A percentile compares a stretch with the other conserved stretches of the same genome.
Conservation (phyloP, 2,888 invertebrate species). For the Thera obeliscata region DNA sequence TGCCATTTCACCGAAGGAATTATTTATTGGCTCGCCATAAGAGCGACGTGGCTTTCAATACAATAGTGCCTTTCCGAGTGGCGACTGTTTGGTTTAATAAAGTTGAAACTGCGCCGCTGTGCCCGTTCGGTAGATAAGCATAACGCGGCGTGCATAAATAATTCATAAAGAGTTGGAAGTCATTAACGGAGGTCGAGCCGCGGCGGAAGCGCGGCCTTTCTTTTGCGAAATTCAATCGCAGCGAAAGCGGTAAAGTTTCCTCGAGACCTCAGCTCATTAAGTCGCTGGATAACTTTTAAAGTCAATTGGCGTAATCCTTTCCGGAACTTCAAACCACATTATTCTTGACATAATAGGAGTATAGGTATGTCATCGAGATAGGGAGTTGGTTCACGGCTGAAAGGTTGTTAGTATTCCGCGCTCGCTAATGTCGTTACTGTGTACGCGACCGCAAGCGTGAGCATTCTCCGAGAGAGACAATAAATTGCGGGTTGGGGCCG, state of each 20-base stretch:
- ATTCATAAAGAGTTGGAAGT: slow-evolving; percentile 75
- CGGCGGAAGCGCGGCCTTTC: slow-evolving; percentile 58
- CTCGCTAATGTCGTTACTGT: slow-evolving; percentile 45
- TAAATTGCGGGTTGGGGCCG: slow-evolving; percentile 67
- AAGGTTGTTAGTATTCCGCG: slow-evolving; percentile 38
- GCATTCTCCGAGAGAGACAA: slow-evolving; percentile 65
- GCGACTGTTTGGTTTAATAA: slow-evolving; percentile 74
- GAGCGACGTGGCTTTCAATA: slow-evolving; percentile 73
- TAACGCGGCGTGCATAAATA: slow-evolving; percentile 72
- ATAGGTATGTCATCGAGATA: slow-evolving; percentile 32
- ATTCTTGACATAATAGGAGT: slow-evolving; percentile 35
- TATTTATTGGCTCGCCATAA: slow-evolving; percentile 77
- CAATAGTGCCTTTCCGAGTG: slow-evolving; percentile 69
- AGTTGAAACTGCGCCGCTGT: slow-evolving; percentile 65
- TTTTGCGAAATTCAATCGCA: slow-evolving; percentile 52
- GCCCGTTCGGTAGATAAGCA: slow-evolving; percentile 59
- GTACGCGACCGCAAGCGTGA: slow-evolving; percentile 53
- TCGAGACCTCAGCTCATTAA: slow-evolving; percentile 42
- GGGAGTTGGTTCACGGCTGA: slow-evolving; percentile 27
- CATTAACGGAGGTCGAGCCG: slow-evolving; percentile 74
- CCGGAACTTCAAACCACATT: slow-evolving; percentile 35
- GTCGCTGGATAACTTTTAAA: slow-evolving; percentile 42
- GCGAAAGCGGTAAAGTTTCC: slow-evolving; percentile 55
- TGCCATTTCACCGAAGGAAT: slow-evolving; percentile 75
- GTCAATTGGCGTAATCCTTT: slow-evolving; percentile 40